These are phyloP conservation scores for Diabrotica undecimpunctata DNA, from an alignment of 1,140 invertebrate genomes.

Conservation along the genomic window DNA sequence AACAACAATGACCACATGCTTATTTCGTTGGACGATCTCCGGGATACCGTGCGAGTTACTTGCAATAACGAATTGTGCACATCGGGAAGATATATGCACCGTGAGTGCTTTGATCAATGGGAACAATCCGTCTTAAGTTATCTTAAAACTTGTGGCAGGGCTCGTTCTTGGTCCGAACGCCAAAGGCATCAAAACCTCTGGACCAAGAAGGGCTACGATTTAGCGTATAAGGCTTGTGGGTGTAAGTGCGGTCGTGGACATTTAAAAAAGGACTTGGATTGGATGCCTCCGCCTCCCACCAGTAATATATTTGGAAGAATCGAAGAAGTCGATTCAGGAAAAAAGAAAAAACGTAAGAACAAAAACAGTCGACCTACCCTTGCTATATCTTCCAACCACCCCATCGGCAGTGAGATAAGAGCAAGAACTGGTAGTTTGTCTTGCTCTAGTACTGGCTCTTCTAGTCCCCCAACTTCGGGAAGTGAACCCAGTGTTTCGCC, in stretches of 20 bases:
- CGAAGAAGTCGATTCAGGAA: constrained; percentile 54
- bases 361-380: constrained; percentile 60
- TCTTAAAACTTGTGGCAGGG: constrained; percentile 83
- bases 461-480: constrained; percentile 63
- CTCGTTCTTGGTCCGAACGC: constrained; percentile 89
- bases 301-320: constrained; percentile 46
- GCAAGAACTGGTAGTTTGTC: constrained; percentile 63
- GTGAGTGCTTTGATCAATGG: constrained; percentile 91
- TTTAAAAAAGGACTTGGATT: constrained; percentile 90
- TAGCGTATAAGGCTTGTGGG: constrained; percentile 86
- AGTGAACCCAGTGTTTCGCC: constrained; percentile 69
- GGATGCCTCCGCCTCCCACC: constrained; percentile 65
- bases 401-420: constrained; percentile 46
- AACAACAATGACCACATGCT: constrained; percentile 53
- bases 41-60: constrained; percentile 79
- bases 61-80: constrained; percentile 93
- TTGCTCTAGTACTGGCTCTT: constrained; percentile 60
- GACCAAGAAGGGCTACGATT: constrained; percentile 96
- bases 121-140: constrained; percentile 84
- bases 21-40: constrained; percentile 69
- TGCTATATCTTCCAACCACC: constrained; percentile 48
- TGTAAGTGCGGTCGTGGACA: constrained; percentile 85
- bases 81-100: constrained; percentile 88
- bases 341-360: constrained; percentile 70
- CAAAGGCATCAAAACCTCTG: constrained; percentile 92